Evolutionary conservation across 2,888 invertebrate species (phyloP), one percentile per base, ranked within the genome.

Genomic region (Dolichomitus sp.): DNA sequence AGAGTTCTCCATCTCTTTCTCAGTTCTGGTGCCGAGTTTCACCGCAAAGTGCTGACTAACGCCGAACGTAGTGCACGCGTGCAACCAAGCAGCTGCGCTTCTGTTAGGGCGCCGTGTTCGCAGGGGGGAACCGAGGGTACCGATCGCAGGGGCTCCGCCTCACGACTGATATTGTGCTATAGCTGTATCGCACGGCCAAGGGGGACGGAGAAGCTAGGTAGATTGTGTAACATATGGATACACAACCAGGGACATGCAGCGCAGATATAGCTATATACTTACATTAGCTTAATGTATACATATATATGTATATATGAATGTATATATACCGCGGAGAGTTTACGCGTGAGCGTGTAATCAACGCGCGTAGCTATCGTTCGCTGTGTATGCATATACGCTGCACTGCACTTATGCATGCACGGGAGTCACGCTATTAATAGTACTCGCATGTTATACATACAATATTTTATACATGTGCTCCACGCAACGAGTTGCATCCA

Each of bases 61-160:
- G 85, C 23, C 68, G 19, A 75, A 45, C 66, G 48, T 66, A 54
- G 74, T 78, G 70, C 79, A 87, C 84, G 84, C 86, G 88, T 85
- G 87, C 86, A 83, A 88, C 86, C 83, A 87, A 90, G 89, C 92
- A 92, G 92, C 91, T 92, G 91, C 89, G 89, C 89, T 90, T 89
- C 87, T 87, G 70, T 80, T 79, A 80, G 57, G 77, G 66, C 57
- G 82, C 78, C 50, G 74, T 48, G 52, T 33, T 42, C 30, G 59
- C 63, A 68, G 66, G 52, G 42, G 30, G 50, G 63, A 30, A 66
- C 69, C 77, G 81, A 48, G 84, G 63, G 63, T 68, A 59, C 72
- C 61, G 75, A 63, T 66, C 79, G 66, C 72, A 85, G 83, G 80
- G 82, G 83, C 74, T 61, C 57, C 57, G 73, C 57, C 77, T 83